Conservation (phyloP, 2,888 invertebrate species). For the Mythimna pallens region DNA sequence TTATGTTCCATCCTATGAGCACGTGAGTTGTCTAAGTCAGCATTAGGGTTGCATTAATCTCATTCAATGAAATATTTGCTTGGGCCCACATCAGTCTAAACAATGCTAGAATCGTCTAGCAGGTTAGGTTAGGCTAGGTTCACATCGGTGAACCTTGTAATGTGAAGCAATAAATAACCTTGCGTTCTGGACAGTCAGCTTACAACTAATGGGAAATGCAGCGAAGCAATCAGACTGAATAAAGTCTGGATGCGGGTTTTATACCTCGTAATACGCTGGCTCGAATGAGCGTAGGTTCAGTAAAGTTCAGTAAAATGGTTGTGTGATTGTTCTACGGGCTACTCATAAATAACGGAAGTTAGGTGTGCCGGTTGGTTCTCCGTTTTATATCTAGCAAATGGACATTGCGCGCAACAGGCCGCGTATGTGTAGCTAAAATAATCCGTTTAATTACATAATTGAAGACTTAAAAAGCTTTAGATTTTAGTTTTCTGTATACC, state of each 20-base stretch:
- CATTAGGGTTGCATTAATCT: not conserved
- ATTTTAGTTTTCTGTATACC: not conserved
- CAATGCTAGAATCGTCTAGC: not conserved
- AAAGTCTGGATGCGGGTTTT: not conserved
- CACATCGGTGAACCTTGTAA: not conserved
- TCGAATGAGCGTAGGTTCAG: slow-evolving; percentile 18
- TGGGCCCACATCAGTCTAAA: not conserved
- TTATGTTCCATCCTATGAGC: not conserved
- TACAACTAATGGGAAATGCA: not conserved
- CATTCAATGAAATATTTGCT: not conserved
- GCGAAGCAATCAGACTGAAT: not conserved
- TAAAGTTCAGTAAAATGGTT: slow-evolving; percentile 22
- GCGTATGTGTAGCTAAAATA: not conserved
- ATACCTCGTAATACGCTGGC: not conserved
- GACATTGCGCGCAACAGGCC: not conserved
- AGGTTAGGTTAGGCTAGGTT: too few species aligned
- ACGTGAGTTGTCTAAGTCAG: not conserved
- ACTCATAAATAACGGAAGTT: slow-evolving; percentile 31
- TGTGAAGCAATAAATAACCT: not conserved
- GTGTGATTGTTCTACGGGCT: slow-evolving; percentile 15
- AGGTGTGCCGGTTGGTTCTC: not conserved
- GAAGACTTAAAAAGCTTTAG: not conserved
- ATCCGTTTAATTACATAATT: not conserved
- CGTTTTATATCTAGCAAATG: slow-evolving; percentile 21
- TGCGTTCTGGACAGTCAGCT: not conserved